Evolutionary conservation across 2,797 vertebrate species (phyloP).

Genomic region (Mormyrus hasselquistii): DNA sequence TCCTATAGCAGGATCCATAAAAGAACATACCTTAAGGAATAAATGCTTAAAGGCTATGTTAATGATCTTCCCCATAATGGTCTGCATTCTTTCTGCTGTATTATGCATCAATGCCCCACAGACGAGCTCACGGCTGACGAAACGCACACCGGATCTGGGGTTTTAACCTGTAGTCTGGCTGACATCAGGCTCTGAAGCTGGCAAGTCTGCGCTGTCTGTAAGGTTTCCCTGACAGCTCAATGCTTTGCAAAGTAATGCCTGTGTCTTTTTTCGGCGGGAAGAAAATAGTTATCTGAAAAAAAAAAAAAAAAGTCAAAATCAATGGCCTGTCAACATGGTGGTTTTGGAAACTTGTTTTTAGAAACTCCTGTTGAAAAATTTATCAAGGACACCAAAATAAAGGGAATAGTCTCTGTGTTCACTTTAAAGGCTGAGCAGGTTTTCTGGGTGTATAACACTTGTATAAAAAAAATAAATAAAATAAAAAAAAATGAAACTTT

Average conservation of each 20-base stretch:
- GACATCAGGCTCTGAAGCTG: not conserved
- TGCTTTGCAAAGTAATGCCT: not conserved
- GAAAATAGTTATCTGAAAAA: not conserved
- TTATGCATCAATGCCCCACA: not conserved
- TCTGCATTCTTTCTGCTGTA: not conserved
- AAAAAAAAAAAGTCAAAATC: not conserved
- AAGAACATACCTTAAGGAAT: not conserved
- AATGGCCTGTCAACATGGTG: not conserved
- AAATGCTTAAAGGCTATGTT: not conserved
- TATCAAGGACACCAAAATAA: not conserved
- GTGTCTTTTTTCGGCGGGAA: not conserved
- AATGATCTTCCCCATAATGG: not conserved
- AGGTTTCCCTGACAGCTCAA: not conserved
- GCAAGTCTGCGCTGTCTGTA: not conserved
- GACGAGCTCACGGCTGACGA: not conserved
- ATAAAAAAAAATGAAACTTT: not conserved
- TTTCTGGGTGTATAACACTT: not conserved
- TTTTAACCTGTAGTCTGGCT: not conserved
- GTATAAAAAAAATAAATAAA: not conserved
- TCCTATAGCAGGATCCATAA: not conserved
- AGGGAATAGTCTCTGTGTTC: not conserved
- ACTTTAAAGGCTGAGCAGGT: not conserved
- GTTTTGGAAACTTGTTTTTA: conserved; percentile 1
- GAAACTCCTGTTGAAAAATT: not conserved
- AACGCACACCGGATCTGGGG: not conserved